Percentiles rank a stretch among this genome's conserved stretches.
Evolutionary conservation across 2,113 vertebrate genomes (phyloP).

Genomic region (Poicephalus gulielmi): DNA sequence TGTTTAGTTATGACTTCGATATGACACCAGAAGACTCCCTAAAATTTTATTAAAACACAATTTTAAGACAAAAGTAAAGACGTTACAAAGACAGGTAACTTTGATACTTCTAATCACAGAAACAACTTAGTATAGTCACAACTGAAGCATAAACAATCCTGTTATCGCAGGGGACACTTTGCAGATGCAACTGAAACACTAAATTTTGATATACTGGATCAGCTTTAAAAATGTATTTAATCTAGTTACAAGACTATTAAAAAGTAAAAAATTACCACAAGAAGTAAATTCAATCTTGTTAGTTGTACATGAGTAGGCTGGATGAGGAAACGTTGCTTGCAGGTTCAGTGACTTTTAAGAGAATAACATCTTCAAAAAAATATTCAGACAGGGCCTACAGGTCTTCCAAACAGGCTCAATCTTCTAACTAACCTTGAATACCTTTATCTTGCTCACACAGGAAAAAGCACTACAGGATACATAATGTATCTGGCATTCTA

Average conservation of each 20-base stretch:
- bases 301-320: background rate
- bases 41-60: background rate
- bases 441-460: background rate
- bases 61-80: background rate
- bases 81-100: background rate
- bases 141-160: background rate
- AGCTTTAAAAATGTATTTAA: background rate
- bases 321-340: background rate
- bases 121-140: background rate
- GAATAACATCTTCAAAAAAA: background rate
- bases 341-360: no score
- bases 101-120: background rate
- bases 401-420: background rate
- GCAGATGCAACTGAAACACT: background rate
- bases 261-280: background rate
- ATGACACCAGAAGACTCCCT: background rate
- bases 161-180: background rate
- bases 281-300: background rate
- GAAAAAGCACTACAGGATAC: background rate
- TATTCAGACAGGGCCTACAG: background rate
- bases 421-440: background rate
- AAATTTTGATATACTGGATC: background rate
- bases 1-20: no score
- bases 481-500: rapidly evolving
- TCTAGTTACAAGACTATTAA: background rate